Evolutionary conservation across 2,113 vertebrate species (phyloP).

Genomic region (Pluvianellus socialis): DNA sequence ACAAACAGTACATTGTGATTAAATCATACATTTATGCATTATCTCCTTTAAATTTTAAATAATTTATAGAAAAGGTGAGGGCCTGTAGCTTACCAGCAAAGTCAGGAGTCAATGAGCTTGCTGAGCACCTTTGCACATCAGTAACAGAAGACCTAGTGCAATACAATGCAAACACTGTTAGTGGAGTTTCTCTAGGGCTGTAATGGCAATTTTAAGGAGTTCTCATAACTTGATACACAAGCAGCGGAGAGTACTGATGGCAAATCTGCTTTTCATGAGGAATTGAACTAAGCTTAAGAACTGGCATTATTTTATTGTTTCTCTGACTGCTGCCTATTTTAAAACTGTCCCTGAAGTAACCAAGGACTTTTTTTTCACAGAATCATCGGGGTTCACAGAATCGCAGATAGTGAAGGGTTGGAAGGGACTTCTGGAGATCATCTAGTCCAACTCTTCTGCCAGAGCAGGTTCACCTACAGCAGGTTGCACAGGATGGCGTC

Average conservation of each 20-base stretch:
- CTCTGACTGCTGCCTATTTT: not conserved
- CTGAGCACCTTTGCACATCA: not conserved
- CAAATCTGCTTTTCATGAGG: not conserved
- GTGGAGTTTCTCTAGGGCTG: not conserved
- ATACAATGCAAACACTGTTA: not conserved
- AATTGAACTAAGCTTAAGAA: not conserved
- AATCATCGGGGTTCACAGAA: no score
- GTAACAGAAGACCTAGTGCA: not conserved
- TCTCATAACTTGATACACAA: not conserved
- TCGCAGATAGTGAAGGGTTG: no score
- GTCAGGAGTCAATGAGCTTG: not conserved
- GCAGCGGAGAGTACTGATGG: not conserved
- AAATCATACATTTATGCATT: not conserved
- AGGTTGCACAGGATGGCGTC: no score
- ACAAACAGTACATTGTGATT: not conserved
- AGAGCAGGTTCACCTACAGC: no score
- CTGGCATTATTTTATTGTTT: not conserved
- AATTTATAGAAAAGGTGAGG: not conserved
- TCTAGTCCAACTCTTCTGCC: no score
- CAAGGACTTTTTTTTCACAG: not conserved
- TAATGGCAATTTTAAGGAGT: not conserved
- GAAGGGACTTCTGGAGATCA: no score
- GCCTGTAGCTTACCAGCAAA: not conserved
- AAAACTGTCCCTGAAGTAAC: not conserved
- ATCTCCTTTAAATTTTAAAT: not conserved